Percentiles rank a stretch among this genome's conserved stretches.
Evolutionary conservation across 2,113 vertebrate species (phyloP).

Genomic region (Xenopus borealis): DNA sequence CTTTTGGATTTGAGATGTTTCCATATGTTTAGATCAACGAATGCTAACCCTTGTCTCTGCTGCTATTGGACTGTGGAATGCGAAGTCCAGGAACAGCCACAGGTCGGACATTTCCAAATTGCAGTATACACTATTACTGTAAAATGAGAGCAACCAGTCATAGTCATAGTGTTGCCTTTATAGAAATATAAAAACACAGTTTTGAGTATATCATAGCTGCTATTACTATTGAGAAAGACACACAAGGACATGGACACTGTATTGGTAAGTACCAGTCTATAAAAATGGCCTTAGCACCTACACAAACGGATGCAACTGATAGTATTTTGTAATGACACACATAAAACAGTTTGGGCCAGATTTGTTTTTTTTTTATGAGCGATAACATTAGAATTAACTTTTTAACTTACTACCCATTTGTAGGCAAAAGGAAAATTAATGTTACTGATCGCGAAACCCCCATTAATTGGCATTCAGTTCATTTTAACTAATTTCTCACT

Average conservation of each 20-base stretch:
- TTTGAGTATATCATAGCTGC: not conserved
- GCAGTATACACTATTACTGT: not conserved
- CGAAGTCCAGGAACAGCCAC: not conserved
- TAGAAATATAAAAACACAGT: not conserved
- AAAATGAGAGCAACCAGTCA: not conserved
- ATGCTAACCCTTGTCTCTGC: not conserved
- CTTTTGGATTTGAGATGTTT: no score
- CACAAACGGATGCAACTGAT: constrained; percentile 54
- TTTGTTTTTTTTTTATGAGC: not conserved
- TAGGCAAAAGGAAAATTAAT: no score
- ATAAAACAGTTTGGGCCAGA: constrained; percentile 22
- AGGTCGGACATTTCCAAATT: not conserved
- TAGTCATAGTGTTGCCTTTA: not conserved
- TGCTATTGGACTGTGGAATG: not conserved
- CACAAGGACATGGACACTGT: constrained; percentile 15
- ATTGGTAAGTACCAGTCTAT: constrained; percentile 31
- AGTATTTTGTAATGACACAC: constrained; percentile 55
- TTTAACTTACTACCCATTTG: no score
- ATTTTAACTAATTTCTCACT: no score
- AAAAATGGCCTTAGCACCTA: constrained; percentile 48
- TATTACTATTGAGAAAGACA: not conserved
- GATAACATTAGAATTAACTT: no score
- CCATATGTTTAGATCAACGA: no score
- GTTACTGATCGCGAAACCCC: no score
- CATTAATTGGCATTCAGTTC: no score